Evolutionary conservation across 2,797 vertebrate species (phyloP), one percentile per base, ranked within the genome.

Genomic region (Selene dorsalis): DNA sequence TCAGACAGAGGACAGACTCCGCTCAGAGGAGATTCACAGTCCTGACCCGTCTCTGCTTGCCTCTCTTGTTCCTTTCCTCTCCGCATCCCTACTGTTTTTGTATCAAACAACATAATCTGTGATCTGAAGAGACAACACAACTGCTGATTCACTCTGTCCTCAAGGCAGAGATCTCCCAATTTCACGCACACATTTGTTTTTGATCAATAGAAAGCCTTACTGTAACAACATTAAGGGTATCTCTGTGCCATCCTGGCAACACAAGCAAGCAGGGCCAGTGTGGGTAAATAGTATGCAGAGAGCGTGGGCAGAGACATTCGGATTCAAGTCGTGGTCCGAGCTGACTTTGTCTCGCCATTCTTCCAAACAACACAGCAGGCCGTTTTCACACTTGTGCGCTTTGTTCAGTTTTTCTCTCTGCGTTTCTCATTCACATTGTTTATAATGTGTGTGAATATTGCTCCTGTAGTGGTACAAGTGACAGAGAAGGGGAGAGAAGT

Each of bases 291-390:
- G 52, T 76, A 84, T 91, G 87, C 74, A 6, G 63, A 64, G 45
- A 74, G 77, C 48, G 85, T 92, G 87, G 88, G 88, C 17, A 80
- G 79, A 84, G 84, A 70, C 84, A 88, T 92, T 91, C 14, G 39
- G 50, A 92, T 91, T 92, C 88, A 73, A 84, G 89, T 73, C 91
- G 82, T 69, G 32, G 78, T 68, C 79, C 7, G 1, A 77, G 76
- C 76, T 79, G 66, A 47, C 85, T 30, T 69, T 82, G 86, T 85
- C 77, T 90, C 89, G 89, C 85, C 80, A 68, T 84, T 84, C 84
- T 89, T 70, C 6, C 48, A 39, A 79, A 75, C 57, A 80, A 72
- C 74, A 74, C 73, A 69, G 5, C 38, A 72, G 55, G 69, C 18
- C 1, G 11, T 70, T 79, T 80, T 80, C 56, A 41, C 59, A 70